Evolutionary conservation across 2,888 invertebrate species (phyloP), one percentile per base, ranked within the genome.

Genomic region (Nycteola revayana): DNA sequence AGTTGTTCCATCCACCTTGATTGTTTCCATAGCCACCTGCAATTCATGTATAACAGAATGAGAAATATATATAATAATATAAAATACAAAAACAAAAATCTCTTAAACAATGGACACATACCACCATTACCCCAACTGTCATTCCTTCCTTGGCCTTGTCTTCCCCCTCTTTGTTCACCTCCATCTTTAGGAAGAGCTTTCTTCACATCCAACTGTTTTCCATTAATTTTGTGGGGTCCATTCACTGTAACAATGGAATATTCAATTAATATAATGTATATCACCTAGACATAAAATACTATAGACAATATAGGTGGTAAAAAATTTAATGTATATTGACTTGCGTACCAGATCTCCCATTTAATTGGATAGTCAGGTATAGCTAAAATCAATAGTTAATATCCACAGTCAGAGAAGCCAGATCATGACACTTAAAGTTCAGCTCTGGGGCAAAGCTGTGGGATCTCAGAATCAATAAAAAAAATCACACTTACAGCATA

Each of bases 191-290:
- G 96, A 23, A 97, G 84, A 3, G 98, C 98, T 85, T 98, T 98
- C 72, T 98, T 98, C 0, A 97, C 97, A 82, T 98, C 97, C 17
- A 97, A 92, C 62, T 94, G 93, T 71, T 96, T 96, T 1, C 95
- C 96, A 66, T 94, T 94, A 25, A 98, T 93, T 60, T 93, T 93
- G 67, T 97, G 97, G 51, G 94, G 93, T 36, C 94, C 93, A 81
- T 95, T 95, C 66, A 96, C 93, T 95, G 75, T 57, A 34, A 28
- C 14, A 9, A 42, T 42, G 38, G 41, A 33, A 11, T n/a, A n/a
- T n/a, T n/a, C n/a, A n/a, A n/a, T n/a, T n/a, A n/a, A n/a, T n/a
- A n/a, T n/a, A n/a, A n/a, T n/a, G n/a, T n/a, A n/a, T n/a, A n/a
- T n/a, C n/a, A n/a, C n/a, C n/a, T n/a, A n/a, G n/a, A n/a, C n/a